These are phyloP conservation scores for Sesia apiformis DNA, from an alignment of 2,888 invertebrate species.

Conservation along the genomic window DNA sequence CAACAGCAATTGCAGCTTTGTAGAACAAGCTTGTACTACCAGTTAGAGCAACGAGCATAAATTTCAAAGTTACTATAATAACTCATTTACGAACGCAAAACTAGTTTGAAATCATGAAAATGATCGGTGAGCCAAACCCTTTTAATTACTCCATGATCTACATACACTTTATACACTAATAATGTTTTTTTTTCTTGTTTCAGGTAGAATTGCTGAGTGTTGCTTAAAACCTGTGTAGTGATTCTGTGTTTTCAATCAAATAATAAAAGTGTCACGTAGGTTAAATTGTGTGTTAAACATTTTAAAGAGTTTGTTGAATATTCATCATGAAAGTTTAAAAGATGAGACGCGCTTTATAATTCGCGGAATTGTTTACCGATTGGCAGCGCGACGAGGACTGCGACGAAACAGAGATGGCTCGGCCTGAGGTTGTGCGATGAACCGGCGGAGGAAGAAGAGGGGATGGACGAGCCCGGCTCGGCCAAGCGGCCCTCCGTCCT, in stretches of 20 bases:
- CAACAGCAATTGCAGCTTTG: no score
- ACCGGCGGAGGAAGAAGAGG: conserved; percentile 47
- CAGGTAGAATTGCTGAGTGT: background rate
- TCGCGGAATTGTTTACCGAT: no score
- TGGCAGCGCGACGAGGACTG: conserved; percentile 43
- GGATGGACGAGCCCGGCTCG: conserved; percentile 61
- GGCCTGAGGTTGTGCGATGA: conserved; percentile 74
- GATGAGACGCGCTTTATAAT: background rate
- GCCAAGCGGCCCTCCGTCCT: conserved; percentile 78
- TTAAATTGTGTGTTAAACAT: background rate
- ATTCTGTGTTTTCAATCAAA: background rate
- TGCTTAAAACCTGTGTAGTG: background rate
- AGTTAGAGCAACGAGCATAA: no score
- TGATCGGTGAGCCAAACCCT: no score
- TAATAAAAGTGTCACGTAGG: background rate
- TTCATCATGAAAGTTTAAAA: background rate
- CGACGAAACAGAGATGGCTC: conserved; percentile 64
- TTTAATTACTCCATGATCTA: no score
- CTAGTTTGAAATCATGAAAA: no score
- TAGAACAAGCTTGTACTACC: no score
- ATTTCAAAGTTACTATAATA: no score
- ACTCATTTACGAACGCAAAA: no score
- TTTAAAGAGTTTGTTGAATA: background rate
- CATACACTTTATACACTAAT: background rate
- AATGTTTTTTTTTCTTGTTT: background rate